These are phyloP conservation scores for Scelioninae gen. 2 DNA, from an alignment of 2,888 invertebrate genomes.

Conservation along the genomic window DNA sequence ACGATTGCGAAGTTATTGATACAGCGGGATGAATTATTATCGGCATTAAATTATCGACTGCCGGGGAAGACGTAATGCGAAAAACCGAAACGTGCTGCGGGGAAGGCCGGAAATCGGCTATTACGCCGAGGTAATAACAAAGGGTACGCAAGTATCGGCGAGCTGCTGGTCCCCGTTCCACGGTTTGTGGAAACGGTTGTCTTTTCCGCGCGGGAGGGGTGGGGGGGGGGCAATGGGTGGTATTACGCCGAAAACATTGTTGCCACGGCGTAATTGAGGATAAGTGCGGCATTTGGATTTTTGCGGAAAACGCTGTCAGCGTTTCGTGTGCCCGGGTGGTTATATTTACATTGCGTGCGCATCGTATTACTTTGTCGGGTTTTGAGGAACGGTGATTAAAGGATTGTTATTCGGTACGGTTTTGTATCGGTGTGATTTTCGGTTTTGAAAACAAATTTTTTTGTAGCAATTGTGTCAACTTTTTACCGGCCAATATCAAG, in stretches of 20 bases:
- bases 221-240: background rate
- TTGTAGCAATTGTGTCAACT: no score
- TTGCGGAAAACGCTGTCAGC: conserved; percentile 16
- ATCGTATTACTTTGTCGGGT: no score
- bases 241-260: conserved; percentile 23
- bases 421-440: no score
- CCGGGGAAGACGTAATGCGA: conserved; percentile 55
- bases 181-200: conserved; percentile 51
- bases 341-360: no score
- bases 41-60: conserved; percentile 59
- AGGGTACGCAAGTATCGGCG: conserved; percentile 30
- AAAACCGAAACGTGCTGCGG: conserved; percentile 50
- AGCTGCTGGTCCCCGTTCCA: conserved; percentile 3
- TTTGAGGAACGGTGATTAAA: no score
- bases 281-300: conserved; percentile 43
- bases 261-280: conserved; percentile 30
- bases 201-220: conserved; percentile 16
- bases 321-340: conserved; percentile 2
- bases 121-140: conserved; percentile 45
- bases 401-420: no score
- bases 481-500: no score
- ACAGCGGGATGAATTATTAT: conserved; percentile 54
- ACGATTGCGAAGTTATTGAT: conserved; percentile 59
- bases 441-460: no score
- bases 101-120: conserved; percentile 31